Evolutionary conservation across 2,888 invertebrate species (phyloP).

Genomic region (Caenorhabditis afra): DNA sequence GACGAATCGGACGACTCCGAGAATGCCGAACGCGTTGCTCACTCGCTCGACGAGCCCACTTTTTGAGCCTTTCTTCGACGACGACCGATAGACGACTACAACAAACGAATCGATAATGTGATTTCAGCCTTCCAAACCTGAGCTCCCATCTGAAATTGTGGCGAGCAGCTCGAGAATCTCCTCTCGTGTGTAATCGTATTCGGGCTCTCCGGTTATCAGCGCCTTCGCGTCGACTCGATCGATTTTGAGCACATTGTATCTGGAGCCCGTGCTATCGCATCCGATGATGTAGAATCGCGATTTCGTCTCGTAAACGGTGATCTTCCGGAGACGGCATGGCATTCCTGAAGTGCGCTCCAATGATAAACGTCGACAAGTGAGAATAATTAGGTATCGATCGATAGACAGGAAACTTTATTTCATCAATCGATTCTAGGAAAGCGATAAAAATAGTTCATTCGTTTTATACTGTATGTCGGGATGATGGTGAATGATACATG

Average conservation of each 20-base stretch:
- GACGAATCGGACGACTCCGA: slow-evolving; percentile 87
- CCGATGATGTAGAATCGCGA: slow-evolving; percentile 94
- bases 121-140: slow-evolving; percentile 68
- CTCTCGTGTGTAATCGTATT: slow-evolving; percentile 73
- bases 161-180: slow-evolving; percentile 78
- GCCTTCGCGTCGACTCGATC: slow-evolving; percentile 84
- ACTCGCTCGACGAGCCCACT: slow-evolving; percentile 74
- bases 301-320: slow-evolving; percentile 79
- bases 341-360: slow-evolving; percentile 35
- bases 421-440: not conserved
- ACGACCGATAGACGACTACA: slow-evolving; percentile 68
- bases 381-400: not conserved
- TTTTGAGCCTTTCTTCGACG: slow-evolving; percentile 64
- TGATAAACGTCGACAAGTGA: not conserved
- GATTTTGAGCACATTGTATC: slow-evolving; percentile 93
- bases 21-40: slow-evolving; percentile 76
- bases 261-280: slow-evolving; percentile 86
- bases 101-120: slow-evolving; percentile 21
- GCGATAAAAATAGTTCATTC: no score
- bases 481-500: no score
- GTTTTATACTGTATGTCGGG: no score
- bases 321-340: slow-evolving; percentile 66
- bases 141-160: slow-evolving; percentile 78
- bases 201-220: slow-evolving; percentile 77
- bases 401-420: not conserved